phyloP scores from a whole-genome alignment of 1,140 invertebrate species.

The Bilobella aurantiaca region DNA sequence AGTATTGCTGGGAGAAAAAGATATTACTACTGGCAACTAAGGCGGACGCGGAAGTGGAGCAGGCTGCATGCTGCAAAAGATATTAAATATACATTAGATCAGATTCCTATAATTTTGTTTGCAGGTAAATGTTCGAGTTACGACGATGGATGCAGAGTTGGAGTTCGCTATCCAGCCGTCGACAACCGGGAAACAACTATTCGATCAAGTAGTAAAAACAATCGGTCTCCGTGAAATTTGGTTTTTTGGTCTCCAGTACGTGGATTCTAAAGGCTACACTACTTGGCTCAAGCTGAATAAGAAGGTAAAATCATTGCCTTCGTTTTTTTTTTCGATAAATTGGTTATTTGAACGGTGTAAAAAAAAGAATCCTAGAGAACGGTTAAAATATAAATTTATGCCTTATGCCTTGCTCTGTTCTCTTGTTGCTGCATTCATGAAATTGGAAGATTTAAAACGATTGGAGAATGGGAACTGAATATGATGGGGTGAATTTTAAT shows the following conservation, averaged over 20 bases:
- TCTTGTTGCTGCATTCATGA: conserved; percentile 16
- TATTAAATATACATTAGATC: neutral
- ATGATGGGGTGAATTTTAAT: too few species aligned
- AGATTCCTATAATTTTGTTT: conserved; percentile 18
- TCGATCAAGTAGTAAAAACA: conserved; percentile 99
- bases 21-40: too few species aligned
- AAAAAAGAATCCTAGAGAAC: too few species aligned
- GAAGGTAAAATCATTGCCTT: conserved; percentile 59
- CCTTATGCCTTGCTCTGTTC: neutral
- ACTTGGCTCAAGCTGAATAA: conserved; percentile 99
- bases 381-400: too few species aligned
- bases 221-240: conserved; percentile 98
- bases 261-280: conserved; percentile 90
- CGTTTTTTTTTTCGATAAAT: too few species aligned
- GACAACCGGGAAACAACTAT: conserved; percentile 98
- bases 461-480: neutral
- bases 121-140: conserved; percentile 95
- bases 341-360: too few species aligned
- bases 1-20: too few species aligned
- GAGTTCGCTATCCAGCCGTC: conserved; percentile 99
- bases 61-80: too few species aligned
- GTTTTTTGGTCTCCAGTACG: conserved; percentile 99
- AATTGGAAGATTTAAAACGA: neutral
- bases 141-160: conserved; percentile 99
- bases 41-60: too few species aligned